Evolutionary conservation across 2,888 invertebrate species (phyloP).

Genomic region (Troilus luridus): DNA sequence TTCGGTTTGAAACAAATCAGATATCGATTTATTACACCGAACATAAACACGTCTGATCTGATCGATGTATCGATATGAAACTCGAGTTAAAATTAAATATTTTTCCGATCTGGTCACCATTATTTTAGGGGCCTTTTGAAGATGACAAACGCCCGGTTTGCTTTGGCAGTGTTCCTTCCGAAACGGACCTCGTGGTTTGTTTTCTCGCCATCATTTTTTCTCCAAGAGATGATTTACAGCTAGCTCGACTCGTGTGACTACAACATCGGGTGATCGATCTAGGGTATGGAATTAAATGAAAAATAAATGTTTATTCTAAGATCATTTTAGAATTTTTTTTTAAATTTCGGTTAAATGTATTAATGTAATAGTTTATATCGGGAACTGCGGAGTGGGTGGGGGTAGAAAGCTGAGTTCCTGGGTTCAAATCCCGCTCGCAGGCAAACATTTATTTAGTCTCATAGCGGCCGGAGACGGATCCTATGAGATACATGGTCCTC

Average conservation of each 20-base stretch:
- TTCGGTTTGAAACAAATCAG: not conserved
- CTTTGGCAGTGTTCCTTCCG: not conserved
- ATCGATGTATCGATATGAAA: conserved; percentile 13
- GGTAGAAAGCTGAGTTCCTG: too few species aligned
- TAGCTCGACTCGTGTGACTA: not conserved
- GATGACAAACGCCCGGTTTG: not conserved
- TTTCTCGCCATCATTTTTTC: not conserved
- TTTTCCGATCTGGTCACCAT: not conserved
- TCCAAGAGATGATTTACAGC: not conserved
- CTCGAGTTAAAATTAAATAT: conserved; percentile 8
- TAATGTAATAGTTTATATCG: too few species aligned
- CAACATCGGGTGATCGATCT: not conserved
- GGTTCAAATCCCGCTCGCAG: too few species aligned
- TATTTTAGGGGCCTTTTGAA: not conserved
- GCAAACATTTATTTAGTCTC: too few species aligned
- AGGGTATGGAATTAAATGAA: not conserved
- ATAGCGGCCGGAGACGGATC: too few species aligned
- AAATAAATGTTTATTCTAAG: too few species aligned
- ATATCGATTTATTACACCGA: not conserved
- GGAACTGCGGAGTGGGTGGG: too few species aligned
- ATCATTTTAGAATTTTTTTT: too few species aligned
- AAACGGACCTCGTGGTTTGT: not conserved
- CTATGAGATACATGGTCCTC: too few species aligned
- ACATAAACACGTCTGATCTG: not conserved
- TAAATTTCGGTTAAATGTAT: too few species aligned